phyloP scores from a whole-genome alignment of 2,888 invertebrate species.

The Cheiracanthium punctorium region DNA sequence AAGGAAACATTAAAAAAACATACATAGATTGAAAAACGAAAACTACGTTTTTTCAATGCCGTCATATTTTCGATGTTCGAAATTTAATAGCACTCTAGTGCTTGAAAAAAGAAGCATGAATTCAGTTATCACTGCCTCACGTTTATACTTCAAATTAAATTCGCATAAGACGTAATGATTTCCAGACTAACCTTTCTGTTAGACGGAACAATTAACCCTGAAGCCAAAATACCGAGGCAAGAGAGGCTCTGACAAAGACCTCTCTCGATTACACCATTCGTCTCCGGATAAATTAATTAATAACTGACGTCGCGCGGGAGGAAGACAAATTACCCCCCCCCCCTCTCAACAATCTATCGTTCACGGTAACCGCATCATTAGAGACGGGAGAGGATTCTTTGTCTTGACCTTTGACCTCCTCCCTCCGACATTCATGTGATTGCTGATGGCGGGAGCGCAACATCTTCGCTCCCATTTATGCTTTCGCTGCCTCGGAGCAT shows the following conservation, averaged over 20 bases:
- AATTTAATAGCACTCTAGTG: too few species aligned
- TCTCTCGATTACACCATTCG: background rate
- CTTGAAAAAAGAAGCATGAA: too few species aligned
- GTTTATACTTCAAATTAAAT: background rate
- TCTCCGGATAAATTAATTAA: slow-evolving; percentile 59
- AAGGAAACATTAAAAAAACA: too few species aligned
- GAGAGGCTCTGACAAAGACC: background rate
- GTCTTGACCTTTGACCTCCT: slow-evolving; percentile 57
- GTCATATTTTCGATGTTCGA: too few species aligned
- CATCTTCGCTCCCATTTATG: slow-evolving; percentile 7
- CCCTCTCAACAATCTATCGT: slow-evolving; percentile 63
- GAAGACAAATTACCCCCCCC: slow-evolving; percentile 54
- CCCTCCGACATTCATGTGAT: slow-evolving; percentile 58
- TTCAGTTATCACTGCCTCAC: too few species aligned
- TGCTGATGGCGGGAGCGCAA: slow-evolving; percentile 27
- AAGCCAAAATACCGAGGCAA: too few species aligned
- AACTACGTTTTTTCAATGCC: too few species aligned
- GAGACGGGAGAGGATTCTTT: slow-evolving; percentile 39
- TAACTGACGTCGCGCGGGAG: slow-evolving; percentile 43
- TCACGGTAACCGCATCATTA: slow-evolving; percentile 67
- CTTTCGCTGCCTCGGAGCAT: slow-evolving; percentile 41
- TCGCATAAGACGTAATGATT: slow-evolving; percentile 37
- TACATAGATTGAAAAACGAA: too few species aligned
- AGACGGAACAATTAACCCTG: slow-evolving; percentile 44
- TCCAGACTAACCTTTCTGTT: slow-evolving; percentile 41